phyloP scores from a whole-genome alignment of 2,888 invertebrate species.

The Perdita meconis region DNA sequence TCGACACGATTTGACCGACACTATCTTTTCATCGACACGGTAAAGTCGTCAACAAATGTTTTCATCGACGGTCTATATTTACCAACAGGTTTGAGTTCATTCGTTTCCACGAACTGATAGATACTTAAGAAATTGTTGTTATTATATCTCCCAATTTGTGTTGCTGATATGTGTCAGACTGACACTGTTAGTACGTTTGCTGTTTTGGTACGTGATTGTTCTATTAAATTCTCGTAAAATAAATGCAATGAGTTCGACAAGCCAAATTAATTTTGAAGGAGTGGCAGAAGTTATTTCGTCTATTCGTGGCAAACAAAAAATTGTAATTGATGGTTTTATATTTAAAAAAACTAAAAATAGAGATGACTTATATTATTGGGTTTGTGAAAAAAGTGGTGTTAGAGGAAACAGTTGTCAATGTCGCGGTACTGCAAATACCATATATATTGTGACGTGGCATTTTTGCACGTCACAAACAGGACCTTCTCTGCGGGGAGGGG shows the following conservation, averaged over 20 bases:
- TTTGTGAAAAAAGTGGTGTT: not conserved
- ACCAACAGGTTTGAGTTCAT: too few relatives aligned
- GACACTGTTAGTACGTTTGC: not conserved
- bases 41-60: too few relatives aligned
- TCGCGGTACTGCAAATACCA: not conserved
- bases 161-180: too few relatives aligned
- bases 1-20: not conserved
- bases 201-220: not conserved
- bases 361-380: not conserved
- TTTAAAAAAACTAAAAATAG: not conserved
- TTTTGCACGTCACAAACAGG: too few relatives aligned
- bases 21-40: too few relatives aligned
- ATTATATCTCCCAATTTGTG: too few relatives aligned
- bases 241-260: constrained; percentile 1
- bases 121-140: too few relatives aligned
- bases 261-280: constrained; percentile 1
- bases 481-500: too few relatives aligned
- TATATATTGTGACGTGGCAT: too few relatives aligned
- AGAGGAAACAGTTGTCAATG: not conserved
- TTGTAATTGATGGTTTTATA: constrained; percentile 1
- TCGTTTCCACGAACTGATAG: too few relatives aligned
- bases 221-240: not conserved
- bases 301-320: not conserved
- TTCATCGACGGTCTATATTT: too few relatives aligned
- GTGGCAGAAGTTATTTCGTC: constrained; percentile 1